These are phyloP conservation scores for Desmodus rotundus DNA, from an alignment of 2,113 vertebrate genomes.

Conservation along the genomic window DNA sequence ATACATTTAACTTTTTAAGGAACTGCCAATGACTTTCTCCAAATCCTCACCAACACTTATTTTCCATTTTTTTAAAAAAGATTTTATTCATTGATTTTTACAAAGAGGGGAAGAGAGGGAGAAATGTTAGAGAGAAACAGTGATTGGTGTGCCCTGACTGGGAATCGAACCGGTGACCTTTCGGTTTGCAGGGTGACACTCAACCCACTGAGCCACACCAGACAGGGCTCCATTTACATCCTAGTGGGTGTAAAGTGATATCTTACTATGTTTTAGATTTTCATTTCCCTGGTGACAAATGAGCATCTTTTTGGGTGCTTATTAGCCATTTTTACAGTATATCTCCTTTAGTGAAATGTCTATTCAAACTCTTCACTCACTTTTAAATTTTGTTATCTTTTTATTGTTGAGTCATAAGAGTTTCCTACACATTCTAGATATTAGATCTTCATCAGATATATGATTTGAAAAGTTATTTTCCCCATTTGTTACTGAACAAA, in stretches of 20 bases:
- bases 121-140: too few species aligned
- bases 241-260: neutral
- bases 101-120: too few species aligned
- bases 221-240: neutral
- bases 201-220: too few species aligned
- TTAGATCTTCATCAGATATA: neutral
- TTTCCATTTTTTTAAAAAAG: too few species aligned
- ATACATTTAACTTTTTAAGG: neutral
- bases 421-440: neutral
- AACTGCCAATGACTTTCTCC: neutral
- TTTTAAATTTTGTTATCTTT: neutral
- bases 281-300: neutral
- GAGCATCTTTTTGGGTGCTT: neutral
- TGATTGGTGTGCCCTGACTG: too few species aligned
- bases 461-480: neutral
- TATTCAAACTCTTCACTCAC: neutral
- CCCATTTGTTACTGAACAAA: too few species aligned
- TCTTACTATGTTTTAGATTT: neutral
- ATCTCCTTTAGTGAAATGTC: neutral
- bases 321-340: neutral
- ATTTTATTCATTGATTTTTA: too few species aligned
- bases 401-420: neutral
- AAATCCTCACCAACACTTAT: too few species aligned
- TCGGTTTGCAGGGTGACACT: too few species aligned
- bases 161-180: too few species aligned